phyloP scores from a whole-genome alignment of 2,888 invertebrate species.

The Polydesmus complanatus region DNA sequence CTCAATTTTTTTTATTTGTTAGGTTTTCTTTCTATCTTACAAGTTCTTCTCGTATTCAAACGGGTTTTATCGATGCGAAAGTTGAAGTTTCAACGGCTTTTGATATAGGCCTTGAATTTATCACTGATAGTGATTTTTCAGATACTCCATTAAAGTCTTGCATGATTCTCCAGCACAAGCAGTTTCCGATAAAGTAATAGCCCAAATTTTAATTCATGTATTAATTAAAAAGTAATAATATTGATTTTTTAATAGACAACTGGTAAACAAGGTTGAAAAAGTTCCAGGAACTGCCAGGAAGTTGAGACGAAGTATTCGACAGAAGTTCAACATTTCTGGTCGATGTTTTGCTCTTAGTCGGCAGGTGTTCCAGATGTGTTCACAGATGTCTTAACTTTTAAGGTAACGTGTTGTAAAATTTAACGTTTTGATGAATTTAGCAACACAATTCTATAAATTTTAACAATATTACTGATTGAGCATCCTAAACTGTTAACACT shows the following conservation, averaged over 20 bases:
- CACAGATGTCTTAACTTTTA: too few relatives aligned
- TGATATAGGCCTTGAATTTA: conserved; percentile 53
- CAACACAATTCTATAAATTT: too few relatives aligned
- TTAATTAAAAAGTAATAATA: background rate
- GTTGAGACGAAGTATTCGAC: conserved; percentile 43
- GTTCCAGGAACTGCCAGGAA: conserved; percentile 48
- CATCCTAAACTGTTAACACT: too few relatives aligned
- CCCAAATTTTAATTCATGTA: background rate
- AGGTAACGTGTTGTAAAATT: too few relatives aligned
- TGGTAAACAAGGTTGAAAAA: conserved; percentile 49
- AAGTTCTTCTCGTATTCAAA: conserved; percentile 47
- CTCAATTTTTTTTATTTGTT: conserved; percentile 17
- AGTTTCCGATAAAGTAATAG: conserved; percentile 6
- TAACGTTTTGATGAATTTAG: too few relatives aligned
- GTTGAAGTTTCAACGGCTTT: conserved; percentile 49
- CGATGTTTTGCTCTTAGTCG: conserved; percentile 54
- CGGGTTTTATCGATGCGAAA: conserved; percentile 49
- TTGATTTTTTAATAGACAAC: conserved; percentile 42
- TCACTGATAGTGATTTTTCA: conserved; percentile 63
- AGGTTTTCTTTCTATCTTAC: conserved; percentile 54
- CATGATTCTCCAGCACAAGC: conserved; percentile 43
- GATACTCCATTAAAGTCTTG: conserved; percentile 54
- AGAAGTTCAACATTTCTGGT: conserved; percentile 45
- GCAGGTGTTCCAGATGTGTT: background rate
- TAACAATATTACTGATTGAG: too few relatives aligned